These are phyloP conservation scores for Acipenser ruthenus DNA, from an alignment of 2,797 vertebrate genomes.

Conservation along the genomic window DNA sequence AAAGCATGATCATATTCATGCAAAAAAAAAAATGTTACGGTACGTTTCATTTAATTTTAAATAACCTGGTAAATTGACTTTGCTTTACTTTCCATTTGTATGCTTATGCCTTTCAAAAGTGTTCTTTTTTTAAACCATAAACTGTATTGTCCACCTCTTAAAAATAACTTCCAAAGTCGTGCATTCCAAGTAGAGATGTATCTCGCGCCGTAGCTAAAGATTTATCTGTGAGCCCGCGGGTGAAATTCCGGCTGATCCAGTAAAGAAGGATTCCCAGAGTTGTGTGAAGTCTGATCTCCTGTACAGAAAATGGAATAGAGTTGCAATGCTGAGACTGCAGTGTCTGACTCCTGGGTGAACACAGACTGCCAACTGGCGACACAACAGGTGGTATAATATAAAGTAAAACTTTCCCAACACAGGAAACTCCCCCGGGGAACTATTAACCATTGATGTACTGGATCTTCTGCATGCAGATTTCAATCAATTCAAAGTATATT, in stretches of 20 bases:
- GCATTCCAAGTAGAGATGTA: background rate
- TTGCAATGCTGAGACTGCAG: slow-evolving; percentile 30
- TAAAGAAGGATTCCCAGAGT: slow-evolving; percentile 33
- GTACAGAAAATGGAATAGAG: slow-evolving; percentile 40
- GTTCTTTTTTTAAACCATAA: background rate
- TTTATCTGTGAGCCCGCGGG: background rate
- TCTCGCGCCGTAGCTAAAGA: background rate
- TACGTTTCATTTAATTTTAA: background rate
- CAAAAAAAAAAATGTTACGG: too few relatives aligned
- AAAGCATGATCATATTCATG: too few relatives aligned
- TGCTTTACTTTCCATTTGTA: slow-evolving; percentile 1
- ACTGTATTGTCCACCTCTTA: background rate
- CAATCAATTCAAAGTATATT: too few relatives aligned
- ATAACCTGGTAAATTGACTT: background rate
- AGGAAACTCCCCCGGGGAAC: slow-evolving; percentile 60
- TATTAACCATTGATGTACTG: slow-evolving; percentile 52
- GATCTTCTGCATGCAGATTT: too few relatives aligned
- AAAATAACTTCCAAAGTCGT: slow-evolving; percentile 10
- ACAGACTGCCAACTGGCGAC: slow-evolving; percentile 56
- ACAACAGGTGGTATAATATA: slow-evolving; percentile 78
- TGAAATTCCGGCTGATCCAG: slow-evolving; percentile 20
- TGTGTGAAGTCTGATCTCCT: slow-evolving; percentile 36
- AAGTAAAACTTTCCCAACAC: slow-evolving; percentile 47
- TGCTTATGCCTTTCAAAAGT: background rate
- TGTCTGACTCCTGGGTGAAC: slow-evolving; percentile 38